Evolutionary conservation across 2,113 vertebrate genomes (phyloP).

Genomic region (Seriola quinqueradiata): DNA sequence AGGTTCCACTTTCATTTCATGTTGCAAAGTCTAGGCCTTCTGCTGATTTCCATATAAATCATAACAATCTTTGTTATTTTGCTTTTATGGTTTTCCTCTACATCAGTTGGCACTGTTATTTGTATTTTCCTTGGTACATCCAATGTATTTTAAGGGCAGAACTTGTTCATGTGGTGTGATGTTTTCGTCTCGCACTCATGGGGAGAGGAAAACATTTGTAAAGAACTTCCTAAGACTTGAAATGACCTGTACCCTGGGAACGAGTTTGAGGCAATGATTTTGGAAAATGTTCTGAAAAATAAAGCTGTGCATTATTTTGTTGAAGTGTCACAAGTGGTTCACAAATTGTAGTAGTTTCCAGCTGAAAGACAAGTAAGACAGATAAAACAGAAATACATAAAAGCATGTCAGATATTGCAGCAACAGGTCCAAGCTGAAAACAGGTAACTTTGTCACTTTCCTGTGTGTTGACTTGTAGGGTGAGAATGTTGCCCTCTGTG

Average conservation of each 20-base stretch:
- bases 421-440: too few species aligned
- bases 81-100: constrained; percentile 3
- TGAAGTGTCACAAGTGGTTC: too few species aligned
- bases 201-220: background rate
- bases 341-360: too few species aligned
- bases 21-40: constrained; percentile 34
- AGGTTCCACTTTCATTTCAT: constrained; percentile 57
- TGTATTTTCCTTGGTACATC: constrained; percentile 36
- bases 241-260: background rate
- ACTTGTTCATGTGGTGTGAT: constrained; percentile 10
- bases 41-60: constrained; percentile 79
- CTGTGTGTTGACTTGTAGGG: too few species aligned
- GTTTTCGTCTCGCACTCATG: background rate
- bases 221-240: background rate
- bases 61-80: constrained; percentile 41
- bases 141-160: background rate
- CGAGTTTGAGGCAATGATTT: too few species aligned
- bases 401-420: too few species aligned
- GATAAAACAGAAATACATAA: too few species aligned
- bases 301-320: too few species aligned
- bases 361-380: too few species aligned
- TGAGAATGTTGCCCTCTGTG: too few species aligned
- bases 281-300: too few species aligned
- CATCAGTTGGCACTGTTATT: background rate
- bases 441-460: too few species aligned